Evolutionary conservation across 2,888 invertebrate species (phyloP).

Genomic region (Hymenopus coronatus): DNA sequence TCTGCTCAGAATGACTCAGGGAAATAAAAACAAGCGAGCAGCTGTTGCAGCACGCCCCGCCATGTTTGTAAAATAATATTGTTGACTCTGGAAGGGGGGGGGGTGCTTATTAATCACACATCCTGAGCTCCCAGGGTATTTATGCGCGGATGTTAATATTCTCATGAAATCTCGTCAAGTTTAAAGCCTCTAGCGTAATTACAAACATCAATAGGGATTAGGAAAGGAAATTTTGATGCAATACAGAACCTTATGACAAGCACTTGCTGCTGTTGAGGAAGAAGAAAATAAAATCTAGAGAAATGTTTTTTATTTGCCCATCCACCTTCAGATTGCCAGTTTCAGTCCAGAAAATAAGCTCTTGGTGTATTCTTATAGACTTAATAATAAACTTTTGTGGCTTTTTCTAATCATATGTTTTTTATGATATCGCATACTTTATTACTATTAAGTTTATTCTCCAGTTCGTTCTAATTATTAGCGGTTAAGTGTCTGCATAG

Average conservation of each 20-base stretch:
- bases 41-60: not conserved
- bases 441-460: too few relatives aligned
- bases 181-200: not conserved
- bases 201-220: not conserved
- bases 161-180: too few relatives aligned
- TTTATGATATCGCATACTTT: too few relatives aligned
- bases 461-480: too few relatives aligned
- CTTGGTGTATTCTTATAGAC: too few relatives aligned
- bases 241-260: not conserved
- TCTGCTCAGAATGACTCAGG: not conserved
- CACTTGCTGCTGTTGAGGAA: not conserved
- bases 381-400: too few relatives aligned
- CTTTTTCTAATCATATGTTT: too few relatives aligned
- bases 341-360: not conserved
- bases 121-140: not conserved
- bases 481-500: too few relatives aligned
- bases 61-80: not conserved
- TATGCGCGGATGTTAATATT: too few relatives aligned
- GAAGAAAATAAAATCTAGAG: not conserved
- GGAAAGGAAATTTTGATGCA: not conserved
- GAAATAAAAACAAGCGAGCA: not conserved
- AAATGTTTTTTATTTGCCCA: not conserved
- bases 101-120: not conserved
- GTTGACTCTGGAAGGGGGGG: not conserved
- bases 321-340: not conserved